These are phyloP conservation scores for Microtus pennsylvanicus DNA, from an alignment of 2,113 vertebrate species.

Conservation along the genomic window DNA sequence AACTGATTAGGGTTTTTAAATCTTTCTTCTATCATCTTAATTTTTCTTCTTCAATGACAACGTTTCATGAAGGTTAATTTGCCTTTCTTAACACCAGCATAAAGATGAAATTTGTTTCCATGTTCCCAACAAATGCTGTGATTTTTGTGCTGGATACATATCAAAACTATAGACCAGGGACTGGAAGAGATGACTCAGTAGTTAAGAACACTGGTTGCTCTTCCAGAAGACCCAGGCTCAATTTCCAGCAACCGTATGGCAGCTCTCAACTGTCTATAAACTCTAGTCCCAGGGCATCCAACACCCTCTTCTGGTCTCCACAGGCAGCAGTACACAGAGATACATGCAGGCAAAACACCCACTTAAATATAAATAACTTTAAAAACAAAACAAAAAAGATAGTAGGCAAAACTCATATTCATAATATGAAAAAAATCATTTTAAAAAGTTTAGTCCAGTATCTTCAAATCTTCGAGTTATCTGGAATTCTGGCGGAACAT, in stretches of 20 bases:
- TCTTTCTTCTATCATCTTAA: conserved; percentile 28
- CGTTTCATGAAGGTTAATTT: conserved; percentile 55
- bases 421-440: too few species aligned
- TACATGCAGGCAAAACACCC: neutral
- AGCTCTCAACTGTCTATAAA: neutral
- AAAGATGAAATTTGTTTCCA: conserved; percentile 7
- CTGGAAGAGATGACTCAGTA: neutral
- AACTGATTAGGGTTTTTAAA: conserved; percentile 41
- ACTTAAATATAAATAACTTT: neutral
- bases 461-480: neutral
- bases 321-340: neutral
- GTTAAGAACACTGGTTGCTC: neutral
- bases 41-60: conserved; percentile 46
- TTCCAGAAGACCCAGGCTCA: neutral
- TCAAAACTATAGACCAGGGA: neutral
- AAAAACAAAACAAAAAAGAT: neutral
- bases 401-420: too few species aligned
- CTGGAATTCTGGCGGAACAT: neutral
- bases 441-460: neutral
- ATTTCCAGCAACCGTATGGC: neutral
- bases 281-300: neutral
- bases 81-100: neutral
- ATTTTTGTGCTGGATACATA: conserved; percentile 42
- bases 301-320: neutral
- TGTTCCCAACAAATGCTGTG: neutral